Base-by-base conservation (phyloP, 2,113 vertebrate genomes). In the Falcunculus frontatus region DNA sequence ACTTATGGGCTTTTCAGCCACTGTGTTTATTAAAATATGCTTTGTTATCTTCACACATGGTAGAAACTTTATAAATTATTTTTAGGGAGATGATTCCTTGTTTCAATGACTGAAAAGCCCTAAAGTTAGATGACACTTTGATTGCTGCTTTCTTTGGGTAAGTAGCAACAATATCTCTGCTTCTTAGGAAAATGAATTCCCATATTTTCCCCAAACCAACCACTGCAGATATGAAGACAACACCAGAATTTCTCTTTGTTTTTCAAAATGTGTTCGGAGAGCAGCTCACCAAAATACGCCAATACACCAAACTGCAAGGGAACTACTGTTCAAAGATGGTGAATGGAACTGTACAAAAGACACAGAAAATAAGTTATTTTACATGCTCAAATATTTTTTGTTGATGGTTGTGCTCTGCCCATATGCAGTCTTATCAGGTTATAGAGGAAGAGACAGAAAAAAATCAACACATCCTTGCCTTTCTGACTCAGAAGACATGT, bases 21-120 rank as follows among this genome's bases (percentile, higher is more conserved):
- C 22, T 47, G 15, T 80, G 67, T 85, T 74, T 97, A 95, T 95
- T 97, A 96, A 95, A 96, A 83, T 59, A 69, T 50, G 68, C 85
- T 95, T 96, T 95, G 76, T 94, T 93, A 91, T 95, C 95, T 90
- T 90, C 85, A 84, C 53, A 89, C 55, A 60, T 74, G 57, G 55
- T 84, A 87, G 87, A 84, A 90, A 35, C 10, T 82, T 78, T 89
- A 73, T 90, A 76, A 95, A 92, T 96, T 84, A 94, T 84, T 89
- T 65, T 94, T 42, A 46, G 68, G 59, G 77, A 93, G 69, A 94
- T 42, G 33, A 89, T 82, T 93, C 90, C 47, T 59, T 10, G 11
- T 82, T 87, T 79, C 73, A 86, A 63, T 70, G 89, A 46, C 73
- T 92, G 76, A 79, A 88, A 92, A 90, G 30, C 76, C 91, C 78